Percentiles rank a stretch among this genome's conserved stretches.
These are phyloP conservation scores for Chloroceryle amazona DNA, from an alignment of 2,797 vertebrate species.

Conservation along the genomic window DNA sequence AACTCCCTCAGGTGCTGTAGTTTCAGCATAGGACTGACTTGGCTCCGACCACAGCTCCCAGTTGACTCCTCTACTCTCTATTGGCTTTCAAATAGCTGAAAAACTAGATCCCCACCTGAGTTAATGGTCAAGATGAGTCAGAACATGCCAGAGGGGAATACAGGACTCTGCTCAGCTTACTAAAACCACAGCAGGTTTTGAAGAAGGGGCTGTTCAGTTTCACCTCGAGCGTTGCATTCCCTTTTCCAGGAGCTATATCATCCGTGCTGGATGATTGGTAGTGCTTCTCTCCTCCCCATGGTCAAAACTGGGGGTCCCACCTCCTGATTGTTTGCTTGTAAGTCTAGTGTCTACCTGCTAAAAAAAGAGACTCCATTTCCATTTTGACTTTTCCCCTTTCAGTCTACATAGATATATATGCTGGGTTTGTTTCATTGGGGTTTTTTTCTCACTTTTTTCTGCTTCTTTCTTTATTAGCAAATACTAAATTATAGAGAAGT, in stretches of 20 bases:
- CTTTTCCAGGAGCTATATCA: background rate
- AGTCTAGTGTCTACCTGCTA: background rate
- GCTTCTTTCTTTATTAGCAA: constrained; percentile 8
- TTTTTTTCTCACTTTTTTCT: background rate
- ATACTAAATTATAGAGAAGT: background rate
- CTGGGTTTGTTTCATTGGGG: too few species aligned
- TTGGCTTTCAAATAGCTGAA: background rate
- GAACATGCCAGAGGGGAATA: background rate
- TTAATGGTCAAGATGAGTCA: background rate
- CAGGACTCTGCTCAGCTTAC: background rate
- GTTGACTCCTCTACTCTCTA: background rate
- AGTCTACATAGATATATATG: background rate
- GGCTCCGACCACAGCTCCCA: background rate
- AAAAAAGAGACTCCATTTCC: background rate
- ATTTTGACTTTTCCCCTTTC: background rate
- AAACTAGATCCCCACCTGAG: background rate
- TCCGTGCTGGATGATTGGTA: background rate
- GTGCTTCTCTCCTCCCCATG: background rate
- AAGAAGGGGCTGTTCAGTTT: background rate
- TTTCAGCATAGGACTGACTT: background rate
- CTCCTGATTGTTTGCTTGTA: background rate
- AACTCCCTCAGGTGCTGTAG: background rate
- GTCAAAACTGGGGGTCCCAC: background rate
- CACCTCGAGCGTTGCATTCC: background rate
- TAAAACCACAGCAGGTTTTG: background rate